Evolutionary conservation across 2,888 invertebrate species (phyloP), one percentile per base, ranked within the genome.

Genomic region (Lumbricus terrestris): DNA sequence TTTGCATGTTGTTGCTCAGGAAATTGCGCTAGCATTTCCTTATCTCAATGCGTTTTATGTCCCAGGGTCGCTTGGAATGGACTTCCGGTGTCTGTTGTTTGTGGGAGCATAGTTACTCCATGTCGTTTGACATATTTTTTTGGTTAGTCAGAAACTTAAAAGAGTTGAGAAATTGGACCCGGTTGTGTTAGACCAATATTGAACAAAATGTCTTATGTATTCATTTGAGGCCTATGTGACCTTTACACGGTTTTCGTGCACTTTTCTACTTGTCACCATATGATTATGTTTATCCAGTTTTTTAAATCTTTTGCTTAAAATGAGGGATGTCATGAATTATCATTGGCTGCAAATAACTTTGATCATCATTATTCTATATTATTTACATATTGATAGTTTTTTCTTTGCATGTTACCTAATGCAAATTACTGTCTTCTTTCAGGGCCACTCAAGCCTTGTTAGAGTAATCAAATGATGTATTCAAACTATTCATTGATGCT

Each of bases 1-100:
- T 47, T 69, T n/a, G 69, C 69, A 29, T 69, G 69, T 69, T 69
- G n/a, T n/a, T 69, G 69, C n/a, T 29, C 69, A 11, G 69, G 69
- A 69, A 69, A n/a, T 47, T n/a, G 8, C 11, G 29, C 69, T 8
- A 69, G 69, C n/a, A 69, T 69, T 69, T 69, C 69, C 69, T 69
- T 69, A 69, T 69, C 69, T 69, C 69, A 69, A n/a, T 69, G 69
- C 69, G 69, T 69, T 69, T 69, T 69, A n/a, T n/a, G 69, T 69
- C 69, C n/a, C n/a, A 69, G 69, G 69, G 29, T n/a, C 29, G 69
- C 69, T 69, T 11, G 29, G n/a, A 69, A n/a, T 69, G 69, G 69
- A 69, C 69, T 69, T 69, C 69, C 69, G 29, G 69, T 69, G 69
- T n/a, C 69, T 69, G 69, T 69, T 69, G 69, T 69, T 11, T 69